Conservation (phyloP, 1,140 invertebrate species). For the Delia radicum region DNA sequence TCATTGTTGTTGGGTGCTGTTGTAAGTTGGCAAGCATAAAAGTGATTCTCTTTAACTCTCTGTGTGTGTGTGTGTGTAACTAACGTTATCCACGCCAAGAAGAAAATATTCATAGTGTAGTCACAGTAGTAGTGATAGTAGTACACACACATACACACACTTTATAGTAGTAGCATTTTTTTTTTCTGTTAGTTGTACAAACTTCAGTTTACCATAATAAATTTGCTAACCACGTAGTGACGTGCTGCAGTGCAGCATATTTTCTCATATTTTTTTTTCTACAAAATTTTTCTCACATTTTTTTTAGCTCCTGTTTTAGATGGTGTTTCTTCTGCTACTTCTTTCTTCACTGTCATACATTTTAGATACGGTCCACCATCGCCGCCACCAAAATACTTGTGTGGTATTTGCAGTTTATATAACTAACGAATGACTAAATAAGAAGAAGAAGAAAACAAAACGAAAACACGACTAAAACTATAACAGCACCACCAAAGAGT, state of each 20-base stretch:
- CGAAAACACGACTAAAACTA: not conserved
- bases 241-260: conserved; percentile 32
- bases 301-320: not conserved
- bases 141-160: too few relatives aligned
- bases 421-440: not conserved
- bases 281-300: not conserved
- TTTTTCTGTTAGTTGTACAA: conserved; percentile 29
- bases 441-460: not conserved
- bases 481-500: not conserved
- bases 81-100: conserved; percentile 1
- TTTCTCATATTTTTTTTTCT: not conserved
- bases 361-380: conserved; percentile 23
- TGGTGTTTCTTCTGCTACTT: not conserved
- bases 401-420: conserved; percentile 13
- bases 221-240: conserved; percentile 56
- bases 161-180: not conserved
- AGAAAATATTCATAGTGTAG: conserved; percentile 14
- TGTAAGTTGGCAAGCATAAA: conserved; percentile 1
- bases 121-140: too few relatives aligned
- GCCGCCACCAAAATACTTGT: conserved; percentile 20
- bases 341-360: conserved; percentile 8
- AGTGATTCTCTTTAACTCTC: not conserved
- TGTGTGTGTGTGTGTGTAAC: not conserved
- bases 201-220: conserved; percentile 56
- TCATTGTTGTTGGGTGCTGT: not conserved